Conservation (phyloP, 2,113 vertebrate species). For the Grammomys surdaster region DNA sequence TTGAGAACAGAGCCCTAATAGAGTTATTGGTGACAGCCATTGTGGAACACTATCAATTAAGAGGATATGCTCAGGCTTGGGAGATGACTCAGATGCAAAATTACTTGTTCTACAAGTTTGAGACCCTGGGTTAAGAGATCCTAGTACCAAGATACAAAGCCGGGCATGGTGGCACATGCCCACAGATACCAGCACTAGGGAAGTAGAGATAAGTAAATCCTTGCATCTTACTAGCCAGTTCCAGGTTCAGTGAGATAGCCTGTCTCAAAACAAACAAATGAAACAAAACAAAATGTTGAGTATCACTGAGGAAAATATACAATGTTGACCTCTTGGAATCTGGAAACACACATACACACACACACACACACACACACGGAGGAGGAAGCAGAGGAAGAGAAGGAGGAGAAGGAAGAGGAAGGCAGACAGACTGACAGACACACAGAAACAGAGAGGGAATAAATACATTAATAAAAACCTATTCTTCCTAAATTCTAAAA, state of each 20-base stretch:
- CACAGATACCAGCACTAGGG: neutral
- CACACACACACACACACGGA: neutral
- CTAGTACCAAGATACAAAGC: neutral
- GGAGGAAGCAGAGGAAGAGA: accelerated
- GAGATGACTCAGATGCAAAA: neutral
- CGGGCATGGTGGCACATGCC: neutral
- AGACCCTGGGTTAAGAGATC: neutral
- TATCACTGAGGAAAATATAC: neutral
- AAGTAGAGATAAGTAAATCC: neutral
- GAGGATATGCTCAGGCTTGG: neutral
- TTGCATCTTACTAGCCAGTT: neutral
- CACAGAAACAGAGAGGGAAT: neutral
- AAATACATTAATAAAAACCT: neutral
- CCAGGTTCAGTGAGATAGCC: neutral
- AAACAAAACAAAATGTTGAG: neutral
- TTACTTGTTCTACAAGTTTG: neutral
- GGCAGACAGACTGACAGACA: no score
- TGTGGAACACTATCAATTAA: neutral
- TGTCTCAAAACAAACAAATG: neutral
- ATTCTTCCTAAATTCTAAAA: neutral
- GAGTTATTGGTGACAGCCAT: neutral
- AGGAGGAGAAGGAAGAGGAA: no score
- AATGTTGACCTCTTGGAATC: neutral
- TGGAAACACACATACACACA: neutral
- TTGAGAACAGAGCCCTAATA: neutral